A percentile compares a stretch with the other conserved stretches of the same genome.
phyloP scores from a whole-genome alignment of 1,140 invertebrate species.

The Geopemphigus sp. region DNA sequence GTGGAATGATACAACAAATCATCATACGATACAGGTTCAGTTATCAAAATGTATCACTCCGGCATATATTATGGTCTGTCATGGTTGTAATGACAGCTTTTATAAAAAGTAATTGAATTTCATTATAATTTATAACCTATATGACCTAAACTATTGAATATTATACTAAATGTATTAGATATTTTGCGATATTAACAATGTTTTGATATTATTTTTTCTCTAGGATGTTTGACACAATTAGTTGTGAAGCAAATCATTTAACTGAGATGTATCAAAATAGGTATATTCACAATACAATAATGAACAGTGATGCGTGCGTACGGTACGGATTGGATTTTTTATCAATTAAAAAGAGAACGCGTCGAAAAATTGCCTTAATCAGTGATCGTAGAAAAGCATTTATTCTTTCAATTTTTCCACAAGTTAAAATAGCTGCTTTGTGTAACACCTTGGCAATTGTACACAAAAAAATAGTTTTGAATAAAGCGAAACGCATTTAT shows the following conservation, averaged over 20 bases:
- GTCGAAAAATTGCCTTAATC: neutral
- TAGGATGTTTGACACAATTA: slow-evolving; percentile 66
- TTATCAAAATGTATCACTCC: slow-evolving; percentile 60
- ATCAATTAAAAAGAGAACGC: slow-evolving; percentile 58
- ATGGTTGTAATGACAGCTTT: slow-evolving; percentile 65
- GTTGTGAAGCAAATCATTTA: slow-evolving; percentile 62
- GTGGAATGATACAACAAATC: neutral
- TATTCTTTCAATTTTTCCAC: slow-evolving; percentile 43
- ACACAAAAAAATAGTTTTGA: slow-evolving; percentile 67
- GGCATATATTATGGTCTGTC: slow-evolving; percentile 68
- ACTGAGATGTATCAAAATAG: slow-evolving; percentile 60
- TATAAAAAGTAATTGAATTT: slow-evolving; percentile 52
- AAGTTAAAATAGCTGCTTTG: slow-evolving; percentile 70
- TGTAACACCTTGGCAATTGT: slow-evolving; percentile 70
- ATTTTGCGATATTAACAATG: neutral
- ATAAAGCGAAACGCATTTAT: slow-evolving; percentile 55
- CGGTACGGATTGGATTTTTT: slow-evolving; percentile 62
- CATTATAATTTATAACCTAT: too few relatives aligned
- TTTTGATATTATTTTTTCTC: slow-evolving; percentile 56
- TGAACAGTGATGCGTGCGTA: slow-evolving; percentile 60
- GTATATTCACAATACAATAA: slow-evolving; percentile 61
- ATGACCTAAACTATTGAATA: too few relatives aligned
- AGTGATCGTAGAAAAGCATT: slow-evolving; percentile 13
- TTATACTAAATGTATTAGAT: neutral
- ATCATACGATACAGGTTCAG: neutral